A percentile compares a stretch with the other conserved stretches of the same genome.
Conservation (phyloP, 2,888 invertebrate genomes). For the Cheilosia grossa region DNA sequence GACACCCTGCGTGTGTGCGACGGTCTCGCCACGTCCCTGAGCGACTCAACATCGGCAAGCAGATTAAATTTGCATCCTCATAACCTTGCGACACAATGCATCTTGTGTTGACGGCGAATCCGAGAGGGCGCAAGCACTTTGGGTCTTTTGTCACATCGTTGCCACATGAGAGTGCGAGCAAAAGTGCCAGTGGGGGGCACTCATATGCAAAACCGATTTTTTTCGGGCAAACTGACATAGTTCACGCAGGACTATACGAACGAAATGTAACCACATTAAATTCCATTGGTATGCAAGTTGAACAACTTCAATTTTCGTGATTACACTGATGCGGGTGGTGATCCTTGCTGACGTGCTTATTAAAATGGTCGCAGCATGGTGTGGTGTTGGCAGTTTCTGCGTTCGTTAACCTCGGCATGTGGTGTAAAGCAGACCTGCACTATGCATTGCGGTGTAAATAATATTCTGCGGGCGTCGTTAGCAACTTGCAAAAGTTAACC, state of each 20-base stretch:
- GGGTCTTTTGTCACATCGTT: constrained; percentile 61
- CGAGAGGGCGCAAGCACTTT: constrained; percentile 25
- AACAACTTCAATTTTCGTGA: constrained; percentile 60
- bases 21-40: background rate
- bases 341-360: constrained; percentile 10
- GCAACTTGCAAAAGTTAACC: constrained; percentile 12
- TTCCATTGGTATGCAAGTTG: constrained; percentile 48
- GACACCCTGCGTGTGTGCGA: background rate
- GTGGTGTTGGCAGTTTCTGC: background rate
- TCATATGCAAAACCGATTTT: constrained; percentile 28
- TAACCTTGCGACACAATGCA: constrained; percentile 36
- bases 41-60: background rate
- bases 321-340: constrained; percentile 13
- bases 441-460: constrained; percentile 20
- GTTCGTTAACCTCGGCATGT: constrained; percentile 16
- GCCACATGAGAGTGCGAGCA: constrained; percentile 14
- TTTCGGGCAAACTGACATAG: constrained; percentile 11
- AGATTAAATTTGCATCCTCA: constrained; percentile 49
- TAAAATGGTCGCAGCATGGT: background rate
- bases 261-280: constrained; percentile 45
- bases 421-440: constrained; percentile 7
- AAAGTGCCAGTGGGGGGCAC: constrained; percentile 3
- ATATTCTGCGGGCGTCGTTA: constrained; percentile 4
- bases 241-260: constrained; percentile 4
- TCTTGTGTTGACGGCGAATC: constrained; percentile 24